A percentile compares a stretch with the other conserved stretches of the same genome.
These are phyloP conservation scores for Sebastiscus tertius DNA, from an alignment of 2,797 vertebrate genomes.

Conservation along the genomic window DNA sequence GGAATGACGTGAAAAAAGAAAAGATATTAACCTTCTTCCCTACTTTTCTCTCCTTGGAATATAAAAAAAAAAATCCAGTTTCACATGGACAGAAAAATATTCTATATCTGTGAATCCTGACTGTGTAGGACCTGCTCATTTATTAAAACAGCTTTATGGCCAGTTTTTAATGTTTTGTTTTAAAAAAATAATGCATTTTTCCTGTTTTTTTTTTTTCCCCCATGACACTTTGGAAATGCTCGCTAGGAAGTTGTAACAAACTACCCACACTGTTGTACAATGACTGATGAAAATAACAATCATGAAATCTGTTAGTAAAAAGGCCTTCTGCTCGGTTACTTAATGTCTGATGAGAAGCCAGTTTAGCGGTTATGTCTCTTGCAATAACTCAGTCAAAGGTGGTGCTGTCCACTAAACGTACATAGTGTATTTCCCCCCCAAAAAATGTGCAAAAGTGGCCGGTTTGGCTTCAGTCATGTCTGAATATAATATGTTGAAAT, in stretches of 20 bases:
- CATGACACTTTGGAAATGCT: slow-evolving; percentile 3
- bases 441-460: not conserved
- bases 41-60: slow-evolving; percentile 6
- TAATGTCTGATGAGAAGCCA: not conserved
- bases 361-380: not conserved
- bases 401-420: not conserved
- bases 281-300: slow-evolving; percentile 1
- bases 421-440: not conserved
- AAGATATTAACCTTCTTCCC: not conserved
- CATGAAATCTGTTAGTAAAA: not conserved
- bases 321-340: not conserved
- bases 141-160: slow-evolving; percentile 35
- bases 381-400: not conserved
- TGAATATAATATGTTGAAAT: not conserved
- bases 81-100: slow-evolving; percentile 11
- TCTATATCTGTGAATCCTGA: slow-evolving; percentile 48
- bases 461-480: not conserved
- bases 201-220: not conserved
- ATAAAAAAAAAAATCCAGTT: not conserved
- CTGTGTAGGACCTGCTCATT: slow-evolving; percentile 47
- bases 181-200: not conserved
- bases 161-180: slow-evolving; percentile 40
- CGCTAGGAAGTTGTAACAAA: slow-evolving; percentile 23
- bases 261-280: slow-evolving; percentile 27
- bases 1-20: slow-evolving; percentile 33